Conservation (phyloP, 2,113 vertebrate genomes). For the Paradoxurus hermaphroditus region DNA sequence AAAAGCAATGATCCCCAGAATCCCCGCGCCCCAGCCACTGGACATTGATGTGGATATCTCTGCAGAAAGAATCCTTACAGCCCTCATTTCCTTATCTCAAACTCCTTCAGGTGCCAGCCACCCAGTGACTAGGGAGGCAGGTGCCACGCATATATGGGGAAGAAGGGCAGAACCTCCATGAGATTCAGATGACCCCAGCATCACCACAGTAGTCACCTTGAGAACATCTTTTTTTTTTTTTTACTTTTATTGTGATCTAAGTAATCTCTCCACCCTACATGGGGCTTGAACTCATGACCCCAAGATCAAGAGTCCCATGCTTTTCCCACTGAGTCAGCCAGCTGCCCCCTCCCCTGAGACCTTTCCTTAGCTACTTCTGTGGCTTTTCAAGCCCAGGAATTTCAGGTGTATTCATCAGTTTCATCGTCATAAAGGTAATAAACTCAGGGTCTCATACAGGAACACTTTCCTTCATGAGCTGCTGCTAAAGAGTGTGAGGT, state of each 20-base stretch:
- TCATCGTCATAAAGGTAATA: background rate
- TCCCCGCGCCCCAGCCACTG: background rate
- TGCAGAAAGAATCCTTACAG: background rate
- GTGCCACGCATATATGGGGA: background rate
- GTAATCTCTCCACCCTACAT: background rate
- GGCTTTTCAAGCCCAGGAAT: background rate
- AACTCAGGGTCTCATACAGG: background rate
- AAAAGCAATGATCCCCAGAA: background rate
- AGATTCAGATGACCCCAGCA: background rate
- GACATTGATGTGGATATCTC: background rate
- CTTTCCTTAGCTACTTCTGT: background rate
- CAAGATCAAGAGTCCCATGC: background rate
- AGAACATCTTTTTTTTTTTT: background rate
- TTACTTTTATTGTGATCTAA: background rate
- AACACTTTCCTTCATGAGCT: background rate
- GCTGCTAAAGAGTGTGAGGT: background rate
- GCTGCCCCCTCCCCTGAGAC: background rate
- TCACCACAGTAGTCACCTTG: background rate
- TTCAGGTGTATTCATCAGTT: background rate
- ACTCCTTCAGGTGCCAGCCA: background rate
- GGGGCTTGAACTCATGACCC: background rate
- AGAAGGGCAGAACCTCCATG: background rate
- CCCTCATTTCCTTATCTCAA: background rate
- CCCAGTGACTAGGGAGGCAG: background rate
- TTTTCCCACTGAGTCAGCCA: background rate